Evolutionary conservation across 2,113 vertebrate species (phyloP).

Genomic region (Antidorcas marsupialis): DNA sequence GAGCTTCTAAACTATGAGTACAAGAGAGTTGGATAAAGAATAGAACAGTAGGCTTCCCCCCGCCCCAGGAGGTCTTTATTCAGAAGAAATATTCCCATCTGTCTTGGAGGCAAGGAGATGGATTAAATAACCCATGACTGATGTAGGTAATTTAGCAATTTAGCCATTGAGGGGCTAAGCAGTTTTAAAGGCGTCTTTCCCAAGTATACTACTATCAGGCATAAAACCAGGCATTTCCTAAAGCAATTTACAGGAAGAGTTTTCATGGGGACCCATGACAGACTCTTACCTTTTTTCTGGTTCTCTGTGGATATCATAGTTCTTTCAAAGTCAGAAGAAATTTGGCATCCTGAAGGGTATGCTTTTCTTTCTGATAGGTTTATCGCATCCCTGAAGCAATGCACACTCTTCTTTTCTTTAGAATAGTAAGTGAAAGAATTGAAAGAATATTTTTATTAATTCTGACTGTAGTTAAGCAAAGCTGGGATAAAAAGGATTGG

Average conservation of each 20-base stretch:
- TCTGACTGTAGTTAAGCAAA: neutral
- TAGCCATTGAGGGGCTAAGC: neutral
- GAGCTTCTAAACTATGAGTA: conserved; percentile 18
- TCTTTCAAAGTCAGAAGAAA: conserved; percentile 20
- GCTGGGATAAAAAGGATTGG: neutral
- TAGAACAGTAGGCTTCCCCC: neutral
- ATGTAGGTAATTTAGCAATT: conserved; percentile 36
- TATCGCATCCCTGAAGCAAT: neutral
- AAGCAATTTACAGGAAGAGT: conserved; percentile 1
- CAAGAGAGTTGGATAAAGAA: neutral
- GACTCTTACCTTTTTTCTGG: neutral
- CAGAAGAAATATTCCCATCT: conserved; percentile 3
- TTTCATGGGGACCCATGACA: neutral
- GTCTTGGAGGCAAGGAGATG: neutral
- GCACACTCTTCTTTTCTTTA: neutral
- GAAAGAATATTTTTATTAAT: neutral
- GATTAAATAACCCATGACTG: conserved; percentile 31
- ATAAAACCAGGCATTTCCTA: conserved; percentile 30
- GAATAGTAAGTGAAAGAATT: neutral
- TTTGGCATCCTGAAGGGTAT: neutral
- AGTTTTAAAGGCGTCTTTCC: conserved; percentile 23
- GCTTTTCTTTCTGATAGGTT: neutral
- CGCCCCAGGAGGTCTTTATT: neutral
- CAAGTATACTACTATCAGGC: neutral
- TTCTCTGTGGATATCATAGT: neutral